phyloP scores from a whole-genome alignment of 2,113 vertebrate species.

The Dasyprocta punctata region DNA sequence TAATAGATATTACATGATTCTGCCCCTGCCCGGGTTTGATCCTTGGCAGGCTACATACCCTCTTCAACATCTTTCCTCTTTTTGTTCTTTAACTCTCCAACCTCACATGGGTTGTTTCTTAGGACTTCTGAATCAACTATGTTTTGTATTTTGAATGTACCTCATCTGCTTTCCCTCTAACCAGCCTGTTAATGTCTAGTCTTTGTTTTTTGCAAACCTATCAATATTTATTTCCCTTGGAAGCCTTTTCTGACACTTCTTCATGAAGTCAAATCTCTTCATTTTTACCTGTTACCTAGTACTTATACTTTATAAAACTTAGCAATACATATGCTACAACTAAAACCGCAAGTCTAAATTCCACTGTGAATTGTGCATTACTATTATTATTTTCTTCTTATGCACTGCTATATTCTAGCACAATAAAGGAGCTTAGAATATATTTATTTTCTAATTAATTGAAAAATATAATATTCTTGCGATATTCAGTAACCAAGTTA shows the following conservation, averaged over 20 bases:
- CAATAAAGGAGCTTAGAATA: background rate
- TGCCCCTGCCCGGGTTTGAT: background rate
- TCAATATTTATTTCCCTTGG: background rate
- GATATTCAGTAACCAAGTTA: background rate
- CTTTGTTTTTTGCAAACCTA: background rate
- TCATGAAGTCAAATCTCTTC: background rate
- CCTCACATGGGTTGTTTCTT: background rate
- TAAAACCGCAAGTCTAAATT: background rate
- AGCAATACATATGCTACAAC: background rate
- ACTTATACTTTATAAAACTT: background rate
- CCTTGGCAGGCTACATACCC: background rate
- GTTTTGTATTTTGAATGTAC: background rate
- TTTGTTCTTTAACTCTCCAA: background rate
- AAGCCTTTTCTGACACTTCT: background rate
- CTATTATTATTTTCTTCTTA: background rate
- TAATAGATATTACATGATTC: background rate
- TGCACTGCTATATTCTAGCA: background rate
- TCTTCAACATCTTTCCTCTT: background rate
- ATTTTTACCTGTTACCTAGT: background rate
- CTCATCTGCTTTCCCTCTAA: background rate
- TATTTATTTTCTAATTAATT: conserved; percentile 13
- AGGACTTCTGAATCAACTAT: background rate
- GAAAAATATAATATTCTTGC: background rate
- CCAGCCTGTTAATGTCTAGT: background rate
- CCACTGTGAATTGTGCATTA: background rate